These are phyloP conservation scores for Eristalis tenax DNA, from an alignment of 2,888 invertebrate species.

Conservation along the genomic window DNA sequence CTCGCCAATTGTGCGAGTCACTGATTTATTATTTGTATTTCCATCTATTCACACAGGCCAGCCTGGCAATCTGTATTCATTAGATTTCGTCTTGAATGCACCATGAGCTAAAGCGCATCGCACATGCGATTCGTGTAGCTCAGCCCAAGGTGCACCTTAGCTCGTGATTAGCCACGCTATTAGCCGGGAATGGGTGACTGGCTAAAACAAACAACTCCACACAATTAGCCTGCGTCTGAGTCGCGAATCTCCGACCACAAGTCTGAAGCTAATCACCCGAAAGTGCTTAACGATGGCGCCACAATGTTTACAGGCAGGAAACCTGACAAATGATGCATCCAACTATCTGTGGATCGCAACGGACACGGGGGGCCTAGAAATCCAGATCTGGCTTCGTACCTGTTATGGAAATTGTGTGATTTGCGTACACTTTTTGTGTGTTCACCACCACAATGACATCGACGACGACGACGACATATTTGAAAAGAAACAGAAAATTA, in stretches of 20 bases:
- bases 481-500: conserved; percentile 11
- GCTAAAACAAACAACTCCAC: neutral
- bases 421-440: neutral
- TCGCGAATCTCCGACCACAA: neutral
- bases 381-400: neutral
- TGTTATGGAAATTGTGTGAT: conserved; percentile 1
- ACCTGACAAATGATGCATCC: neutral
- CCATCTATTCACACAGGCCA: neutral
- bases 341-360: neutral
- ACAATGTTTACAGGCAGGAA: neutral
- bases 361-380: neutral
- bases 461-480: neutral
- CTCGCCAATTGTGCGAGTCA: neutral
- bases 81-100: neutral
- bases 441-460: neutral
- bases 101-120: neutral
- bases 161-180: neutral
- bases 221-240: neutral
- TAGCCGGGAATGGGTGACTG: neutral
- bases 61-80: neutral
- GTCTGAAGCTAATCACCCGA: neutral
- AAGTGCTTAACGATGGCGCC: neutral
- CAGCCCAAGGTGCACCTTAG: neutral
- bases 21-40: neutral
- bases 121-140: neutral